phyloP scores from a whole-genome alignment of 2,888 invertebrate genomes.

The Drosophila neotestacea region DNA sequence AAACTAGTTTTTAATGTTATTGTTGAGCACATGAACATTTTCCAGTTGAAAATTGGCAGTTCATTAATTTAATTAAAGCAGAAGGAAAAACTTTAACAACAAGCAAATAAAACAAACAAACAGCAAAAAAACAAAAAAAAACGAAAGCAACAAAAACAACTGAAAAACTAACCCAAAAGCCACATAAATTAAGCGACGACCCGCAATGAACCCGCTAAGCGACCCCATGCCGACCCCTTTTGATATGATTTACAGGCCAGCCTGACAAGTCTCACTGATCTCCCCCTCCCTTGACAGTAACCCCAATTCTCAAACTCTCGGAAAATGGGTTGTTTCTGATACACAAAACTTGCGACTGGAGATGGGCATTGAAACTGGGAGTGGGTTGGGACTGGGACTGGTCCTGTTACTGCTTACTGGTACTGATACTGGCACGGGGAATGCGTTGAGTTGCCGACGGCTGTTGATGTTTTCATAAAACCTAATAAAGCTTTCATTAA shows the following conservation, averaged over 20 bases:
- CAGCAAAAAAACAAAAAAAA: constrained; percentile 12
- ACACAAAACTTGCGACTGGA: constrained; percentile 5
- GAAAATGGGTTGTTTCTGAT: constrained; percentile 13
- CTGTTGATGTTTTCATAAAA: constrained; percentile 59
- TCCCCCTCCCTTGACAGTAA: not conserved
- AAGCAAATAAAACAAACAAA: constrained; percentile 12
- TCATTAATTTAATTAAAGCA: constrained; percentile 65
- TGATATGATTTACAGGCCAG: constrained; percentile 61
- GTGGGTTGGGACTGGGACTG: too few species aligned
- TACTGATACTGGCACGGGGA: not conserved
- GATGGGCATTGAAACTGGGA: not conserved
- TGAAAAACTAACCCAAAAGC: constrained; percentile 63
- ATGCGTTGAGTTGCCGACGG: constrained; percentile 23
- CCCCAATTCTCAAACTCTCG: constrained; percentile 8
- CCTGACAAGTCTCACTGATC: constrained; percentile 44
- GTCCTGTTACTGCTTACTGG: too few species aligned
- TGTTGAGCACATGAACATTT: constrained; percentile 9
- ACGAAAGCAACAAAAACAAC: constrained; percentile 15
- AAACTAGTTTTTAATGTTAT: constrained; percentile 20
- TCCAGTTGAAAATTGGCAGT: constrained; percentile 52
- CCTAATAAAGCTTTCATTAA: constrained; percentile 71
- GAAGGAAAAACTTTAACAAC: constrained; percentile 52
- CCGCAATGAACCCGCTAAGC: constrained; percentile 58
- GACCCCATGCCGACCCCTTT: constrained; percentile 57
- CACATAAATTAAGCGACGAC: constrained; percentile 71